Evolutionary conservation across 2,888 invertebrate genomes (phyloP).

Genomic region (Seira sanloemensis): DNA sequence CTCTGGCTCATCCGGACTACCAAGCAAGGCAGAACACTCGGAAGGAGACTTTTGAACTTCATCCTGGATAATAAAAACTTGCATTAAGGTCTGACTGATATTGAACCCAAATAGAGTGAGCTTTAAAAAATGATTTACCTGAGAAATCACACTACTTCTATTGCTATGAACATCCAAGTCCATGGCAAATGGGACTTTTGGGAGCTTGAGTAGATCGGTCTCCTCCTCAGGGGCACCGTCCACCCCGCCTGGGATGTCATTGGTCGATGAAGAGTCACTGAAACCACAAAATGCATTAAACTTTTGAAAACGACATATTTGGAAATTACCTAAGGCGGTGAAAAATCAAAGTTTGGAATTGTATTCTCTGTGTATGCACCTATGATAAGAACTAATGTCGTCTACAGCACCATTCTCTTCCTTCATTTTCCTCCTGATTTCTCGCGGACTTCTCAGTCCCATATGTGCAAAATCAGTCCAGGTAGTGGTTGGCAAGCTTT

Average conservation of each 20-base stretch:
- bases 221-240: slow-evolving; percentile 77
- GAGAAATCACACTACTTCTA: slow-evolving; percentile 79
- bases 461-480: slow-evolving; percentile 76
- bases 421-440: slow-evolving; percentile 76
- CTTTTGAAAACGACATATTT: neutral
- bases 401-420: slow-evolving; percentile 72
- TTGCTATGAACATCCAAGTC: slow-evolving; percentile 81
- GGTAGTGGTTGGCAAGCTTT: slow-evolving; percentile 75
- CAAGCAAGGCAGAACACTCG: slow-evolving; percentile 57
- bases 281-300: slow-evolving; percentile 75
- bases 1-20: slow-evolving; percentile 56
- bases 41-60: slow-evolving; percentile 63
- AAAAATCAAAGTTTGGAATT: neutral
- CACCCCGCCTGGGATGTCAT: slow-evolving; percentile 62
- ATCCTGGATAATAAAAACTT: slow-evolving; percentile 32
- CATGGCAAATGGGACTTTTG: slow-evolving; percentile 80
- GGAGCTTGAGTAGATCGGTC: slow-evolving; percentile 75
- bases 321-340: neutral
- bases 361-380: slow-evolving; percentile 71
- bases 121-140: slow-evolving; percentile 76
- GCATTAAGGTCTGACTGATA: too few relatives aligned
- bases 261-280: slow-evolving; percentile 78
- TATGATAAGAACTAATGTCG: slow-evolving; percentile 74
- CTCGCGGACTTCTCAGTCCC: slow-evolving; percentile 78
- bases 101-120: too few relatives aligned